Base-by-base conservation (phyloP, 2,113 vertebrate species). In the Myrmecobius fasciatus region DNA sequence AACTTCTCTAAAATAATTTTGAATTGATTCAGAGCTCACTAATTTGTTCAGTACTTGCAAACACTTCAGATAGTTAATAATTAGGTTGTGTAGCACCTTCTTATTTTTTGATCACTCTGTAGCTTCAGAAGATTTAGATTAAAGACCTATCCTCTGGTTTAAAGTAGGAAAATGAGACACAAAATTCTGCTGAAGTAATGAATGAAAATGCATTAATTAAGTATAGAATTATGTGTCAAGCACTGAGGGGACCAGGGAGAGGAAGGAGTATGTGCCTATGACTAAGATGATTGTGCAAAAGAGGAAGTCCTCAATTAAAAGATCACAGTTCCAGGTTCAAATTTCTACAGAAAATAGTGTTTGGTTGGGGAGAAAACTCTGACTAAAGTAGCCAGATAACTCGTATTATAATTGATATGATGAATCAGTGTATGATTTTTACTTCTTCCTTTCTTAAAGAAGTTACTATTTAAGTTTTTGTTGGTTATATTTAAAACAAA, bases 71-170 rank as follows among this genome's bases (percentile, higher is more conserved):
- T 83, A 43, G 36, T 83, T 83, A 83, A n/a, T 83, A 36, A 25
- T 49, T 51, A 48, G 31, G 52, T 94, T 53, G 91, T 83, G n/a
- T 89, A 92, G 31, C 48, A 8, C 25, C 31, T 93, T 88, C n/a
- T 91, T 36, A 51, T 95, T 92, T 93, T 92, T 94, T 93, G 26
- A 3, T 89, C 22, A 89, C 20, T 93, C 26, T 31, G 67, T 20
- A 83, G 22, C n/a, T 20, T 43, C 36, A 83, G 67, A 83, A 83
- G n/a, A 83, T 83, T 83, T 17, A 83, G 14, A n/a, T 83, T 83
- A 83, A 43, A n/a, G 67, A 43, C 36, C 5, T 83, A 83, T 1
- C 0, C 5, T 43, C 36, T 43, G 20, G n/a, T 43, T 83, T 22
- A 22, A 43, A 43, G 67, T 20, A 83, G 43, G 20, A 83, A 83